Evolutionary conservation across 2,888 invertebrate genomes (phyloP).

Genomic region (Cybosia mesomella): DNA sequence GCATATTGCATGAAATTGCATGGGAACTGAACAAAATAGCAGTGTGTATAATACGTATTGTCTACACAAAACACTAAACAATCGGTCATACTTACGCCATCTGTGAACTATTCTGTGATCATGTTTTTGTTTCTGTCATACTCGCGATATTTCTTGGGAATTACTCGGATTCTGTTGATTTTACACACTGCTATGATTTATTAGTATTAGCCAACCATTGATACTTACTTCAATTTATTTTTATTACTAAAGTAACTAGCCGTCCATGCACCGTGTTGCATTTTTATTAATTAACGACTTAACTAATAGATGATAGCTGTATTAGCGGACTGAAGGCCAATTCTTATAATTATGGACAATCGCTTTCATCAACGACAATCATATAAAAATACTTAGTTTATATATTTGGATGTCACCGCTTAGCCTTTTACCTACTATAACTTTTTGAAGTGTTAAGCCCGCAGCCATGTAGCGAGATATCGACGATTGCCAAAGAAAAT

Average conservation of each 20-base stretch:
- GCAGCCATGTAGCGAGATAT: too few relatives aligned
- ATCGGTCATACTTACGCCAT: slow-evolving; percentile 24
- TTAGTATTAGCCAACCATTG: slow-evolving; percentile 1
- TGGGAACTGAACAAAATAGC: slow-evolving; percentile 4
- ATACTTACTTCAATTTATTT: slow-evolving; percentile 4
- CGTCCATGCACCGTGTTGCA: neutral
- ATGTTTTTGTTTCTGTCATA: slow-evolving; percentile 23
- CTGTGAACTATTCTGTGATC: slow-evolving; percentile 20
- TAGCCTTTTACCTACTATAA: neutral
- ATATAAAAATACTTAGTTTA: neutral
- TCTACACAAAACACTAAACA: slow-evolving; percentile 10
- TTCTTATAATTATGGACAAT: neutral
- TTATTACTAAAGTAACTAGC: neutral
- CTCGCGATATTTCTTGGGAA: slow-evolving; percentile 19
- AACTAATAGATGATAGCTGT: neutral
- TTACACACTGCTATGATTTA: neutral
- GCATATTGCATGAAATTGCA: slow-evolving; percentile 11
- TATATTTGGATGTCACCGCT: neutral
- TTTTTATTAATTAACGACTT: slow-evolving; percentile 5
- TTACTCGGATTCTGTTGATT: slow-evolving; percentile 7
- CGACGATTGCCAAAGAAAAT: too few relatives aligned
- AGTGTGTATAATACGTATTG: neutral
- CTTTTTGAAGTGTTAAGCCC: too few relatives aligned
- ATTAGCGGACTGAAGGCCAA: neutral
- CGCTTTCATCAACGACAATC: neutral